A percentile compares a stretch with the other conserved stretches of the same genome.
phyloP scores from a whole-genome alignment of 2,113 vertebrate species.

The Ardeotis arabs region DNA sequence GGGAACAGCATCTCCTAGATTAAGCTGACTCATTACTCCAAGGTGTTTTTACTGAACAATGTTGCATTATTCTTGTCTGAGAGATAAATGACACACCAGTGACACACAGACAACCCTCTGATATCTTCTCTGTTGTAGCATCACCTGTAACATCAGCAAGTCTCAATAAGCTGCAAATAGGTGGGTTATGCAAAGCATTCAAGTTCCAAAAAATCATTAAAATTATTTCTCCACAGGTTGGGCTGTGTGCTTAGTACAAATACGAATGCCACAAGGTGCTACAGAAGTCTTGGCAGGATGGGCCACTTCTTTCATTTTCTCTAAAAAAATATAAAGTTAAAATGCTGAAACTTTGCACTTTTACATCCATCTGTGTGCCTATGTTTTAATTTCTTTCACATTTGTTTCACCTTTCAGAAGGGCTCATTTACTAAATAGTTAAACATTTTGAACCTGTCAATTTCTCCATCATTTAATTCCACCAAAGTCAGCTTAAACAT shows the following conservation, averaged over 20 bases:
- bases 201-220: not conserved
- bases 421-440: not conserved
- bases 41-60: constrained; percentile 6
- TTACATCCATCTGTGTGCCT: not conserved
- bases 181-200: not conserved
- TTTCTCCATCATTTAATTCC: not conserved
- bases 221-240: not conserved
- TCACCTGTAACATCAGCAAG: not conserved
- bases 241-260: not conserved
- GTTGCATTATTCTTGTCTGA: constrained; percentile 4
- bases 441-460: constrained; percentile 4
- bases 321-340: not conserved
- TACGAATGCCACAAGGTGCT: not conserved
- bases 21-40: constrained; percentile 20
- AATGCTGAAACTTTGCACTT: not conserved
- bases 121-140: not conserved
- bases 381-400: not conserved
- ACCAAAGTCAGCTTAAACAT: not conserved
- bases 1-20: not conserved
- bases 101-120: not conserved
- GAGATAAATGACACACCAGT: not conserved
- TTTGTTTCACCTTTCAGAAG: not conserved
- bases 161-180: not conserved
- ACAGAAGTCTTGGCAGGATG: not conserved
- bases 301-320: not conserved